These are phyloP conservation scores for Muscidifurax raptorellus DNA, from an alignment of 1,140 invertebrate genomes.

Conservation along the genomic window DNA sequence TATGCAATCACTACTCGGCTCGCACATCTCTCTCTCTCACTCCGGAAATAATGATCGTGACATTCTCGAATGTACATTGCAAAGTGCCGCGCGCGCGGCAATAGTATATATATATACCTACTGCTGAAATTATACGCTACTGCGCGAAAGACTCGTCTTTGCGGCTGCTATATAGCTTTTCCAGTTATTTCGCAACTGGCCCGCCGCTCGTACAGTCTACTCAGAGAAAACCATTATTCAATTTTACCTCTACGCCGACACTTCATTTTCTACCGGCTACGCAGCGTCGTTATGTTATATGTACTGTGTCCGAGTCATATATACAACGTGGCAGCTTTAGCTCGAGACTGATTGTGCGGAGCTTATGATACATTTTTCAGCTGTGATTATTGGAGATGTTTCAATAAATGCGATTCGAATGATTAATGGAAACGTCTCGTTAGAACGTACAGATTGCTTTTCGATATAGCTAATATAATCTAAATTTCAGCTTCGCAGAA, in stretches of 20 bases:
- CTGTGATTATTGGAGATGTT: too few species aligned
- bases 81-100: background rate
- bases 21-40: too few species aligned
- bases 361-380: too few species aligned
- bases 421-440: too few species aligned
- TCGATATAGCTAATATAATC: too few species aligned
- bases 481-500: too few species aligned
- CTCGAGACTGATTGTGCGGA: too few species aligned
- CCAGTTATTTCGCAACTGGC: constrained; percentile 39
- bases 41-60: constrained; percentile 10
- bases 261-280: background rate
- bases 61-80: constrained; percentile 9
- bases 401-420: too few species aligned
- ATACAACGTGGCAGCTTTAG: too few species aligned
- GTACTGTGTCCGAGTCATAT: too few species aligned
- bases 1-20: background rate
- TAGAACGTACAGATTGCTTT: too few species aligned
- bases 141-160: background rate
- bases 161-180: constrained; percentile 34
- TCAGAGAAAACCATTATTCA: constrained; percentile 43
- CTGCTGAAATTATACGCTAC: background rate
- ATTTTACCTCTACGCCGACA: constrained; percentile 33
- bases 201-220: background rate
- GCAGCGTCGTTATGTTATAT: too few species aligned
- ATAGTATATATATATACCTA: background rate